A percentile compares a stretch with the other conserved stretches of the same genome.
These are phyloP conservation scores for Trissonchulus latispiculum DNA, from an alignment of 2,888 invertebrate genomes.

Conservation along the genomic window DNA sequence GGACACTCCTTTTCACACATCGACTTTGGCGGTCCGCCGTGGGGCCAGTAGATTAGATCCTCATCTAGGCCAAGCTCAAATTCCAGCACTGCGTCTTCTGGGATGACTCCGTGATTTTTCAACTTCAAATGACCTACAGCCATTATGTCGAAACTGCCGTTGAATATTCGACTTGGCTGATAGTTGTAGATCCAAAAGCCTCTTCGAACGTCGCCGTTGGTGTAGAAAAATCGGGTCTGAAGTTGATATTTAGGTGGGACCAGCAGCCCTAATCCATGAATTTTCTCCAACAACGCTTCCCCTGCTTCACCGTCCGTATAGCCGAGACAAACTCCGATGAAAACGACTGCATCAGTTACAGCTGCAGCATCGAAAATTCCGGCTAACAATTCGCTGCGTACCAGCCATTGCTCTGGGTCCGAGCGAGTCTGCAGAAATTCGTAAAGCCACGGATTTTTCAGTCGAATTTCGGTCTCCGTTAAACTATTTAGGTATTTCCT, in stretches of 20 bases:
- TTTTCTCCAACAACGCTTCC: background rate
- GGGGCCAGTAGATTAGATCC: background rate
- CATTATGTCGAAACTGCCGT: too few relatives aligned
- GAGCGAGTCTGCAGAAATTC: background rate
- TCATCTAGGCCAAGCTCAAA: too few relatives aligned
- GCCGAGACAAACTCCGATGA: background rate
- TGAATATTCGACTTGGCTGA: too few relatives aligned
- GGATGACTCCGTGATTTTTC: too few relatives aligned
- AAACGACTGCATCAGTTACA: background rate
- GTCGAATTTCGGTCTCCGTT: background rate
- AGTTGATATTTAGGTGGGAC: background rate
- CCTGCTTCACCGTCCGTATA: background rate
- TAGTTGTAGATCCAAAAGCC: background rate
- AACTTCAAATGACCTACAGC: too few relatives aligned
- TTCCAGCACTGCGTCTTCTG: too few relatives aligned
- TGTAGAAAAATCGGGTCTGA: background rate
- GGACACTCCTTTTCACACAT: constrained; percentile 11
- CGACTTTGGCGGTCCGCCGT: background rate
- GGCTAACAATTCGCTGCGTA: background rate
- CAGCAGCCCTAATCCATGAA: background rate
- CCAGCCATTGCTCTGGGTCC: background rate
- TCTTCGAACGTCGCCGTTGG: background rate
- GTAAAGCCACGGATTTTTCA: background rate
- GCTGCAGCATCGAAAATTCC: background rate
- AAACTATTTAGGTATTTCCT: background rate